Evolutionary conservation across 2,797 vertebrate species (phyloP).

Genomic region (Poeciliopsis turneri): DNA sequence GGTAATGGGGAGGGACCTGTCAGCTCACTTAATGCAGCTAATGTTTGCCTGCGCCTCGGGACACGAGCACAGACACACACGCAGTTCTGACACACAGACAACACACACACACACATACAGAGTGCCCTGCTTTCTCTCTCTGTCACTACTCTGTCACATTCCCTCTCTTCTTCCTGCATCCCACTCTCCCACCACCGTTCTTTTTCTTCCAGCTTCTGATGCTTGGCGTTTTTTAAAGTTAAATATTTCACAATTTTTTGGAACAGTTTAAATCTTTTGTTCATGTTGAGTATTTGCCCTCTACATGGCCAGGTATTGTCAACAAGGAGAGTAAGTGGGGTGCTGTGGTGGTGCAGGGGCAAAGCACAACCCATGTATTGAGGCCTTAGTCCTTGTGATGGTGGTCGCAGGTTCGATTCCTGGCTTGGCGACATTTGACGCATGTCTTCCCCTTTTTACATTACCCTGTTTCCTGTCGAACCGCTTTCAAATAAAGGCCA

Average conservation of each 20-base stretch:
- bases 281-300: constrained; percentile 17
- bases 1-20: constrained; percentile 85
- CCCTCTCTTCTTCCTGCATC: constrained; percentile 64
- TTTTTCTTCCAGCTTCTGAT: constrained; percentile 48
- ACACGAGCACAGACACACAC: constrained; percentile 74
- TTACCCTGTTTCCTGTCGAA: too few relatives aligned
- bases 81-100: constrained; percentile 77
- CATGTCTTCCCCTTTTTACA: too few relatives aligned
- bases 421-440: too few relatives aligned
- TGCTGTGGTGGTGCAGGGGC: too few relatives aligned
- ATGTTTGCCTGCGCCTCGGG: constrained; percentile 82
- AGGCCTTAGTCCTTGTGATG: too few relatives aligned
- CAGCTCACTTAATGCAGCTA: constrained; percentile 82
- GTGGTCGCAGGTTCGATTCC: too few relatives aligned
- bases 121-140: constrained; percentile 73
- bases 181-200: constrained; percentile 32
- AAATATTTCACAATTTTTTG: constrained; percentile 37
- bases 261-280: constrained; percentile 35
- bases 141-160: constrained; percentile 83
- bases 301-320: constrained; percentile 12
- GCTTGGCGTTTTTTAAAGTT: constrained; percentile 43
- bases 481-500: too few relatives aligned
- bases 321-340: background rate
- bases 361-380: too few relatives aligned
- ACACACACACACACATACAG: constrained; percentile 77